phyloP scores from a whole-genome alignment of 2,113 vertebrate genomes.

The Plestiodon gilberti region DNA sequence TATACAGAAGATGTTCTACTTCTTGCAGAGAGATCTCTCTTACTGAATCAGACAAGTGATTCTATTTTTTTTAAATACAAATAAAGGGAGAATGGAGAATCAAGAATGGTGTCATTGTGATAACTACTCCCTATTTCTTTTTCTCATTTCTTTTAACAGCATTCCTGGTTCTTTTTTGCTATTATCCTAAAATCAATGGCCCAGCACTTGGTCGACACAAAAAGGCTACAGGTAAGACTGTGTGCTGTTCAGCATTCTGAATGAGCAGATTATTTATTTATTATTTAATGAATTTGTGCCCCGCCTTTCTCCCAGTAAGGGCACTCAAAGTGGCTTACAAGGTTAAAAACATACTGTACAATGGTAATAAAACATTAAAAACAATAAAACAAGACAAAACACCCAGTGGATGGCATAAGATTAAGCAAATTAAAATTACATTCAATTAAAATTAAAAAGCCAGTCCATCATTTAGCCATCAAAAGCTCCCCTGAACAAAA shows the following conservation, averaged over 20 bases:
- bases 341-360: no score
- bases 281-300: no score
- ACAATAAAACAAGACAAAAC: no score
- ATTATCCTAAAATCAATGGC: constrained; percentile 96
- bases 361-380: no score
- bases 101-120: background rate
- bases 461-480: no score
- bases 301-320: no score
- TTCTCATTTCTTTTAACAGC: constrained; percentile 74
- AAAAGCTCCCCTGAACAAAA: no score
- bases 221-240: constrained; percentile 84
- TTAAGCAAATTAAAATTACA: no score
- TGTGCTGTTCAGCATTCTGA: background rate
- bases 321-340: no score
- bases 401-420: no score
- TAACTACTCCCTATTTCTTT: background rate
- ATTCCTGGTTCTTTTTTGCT: constrained; percentile 97
- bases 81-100: background rate
- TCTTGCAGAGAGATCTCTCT: background rate
- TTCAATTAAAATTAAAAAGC: no score
- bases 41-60: background rate
- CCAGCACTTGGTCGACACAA: constrained; percentile 88
- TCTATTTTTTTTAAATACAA: background rate
- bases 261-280: background rate
- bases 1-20: background rate